Evolutionary conservation across 2,113 vertebrate genomes (phyloP).

Genomic region (Brienomyrus longianalis): DNA sequence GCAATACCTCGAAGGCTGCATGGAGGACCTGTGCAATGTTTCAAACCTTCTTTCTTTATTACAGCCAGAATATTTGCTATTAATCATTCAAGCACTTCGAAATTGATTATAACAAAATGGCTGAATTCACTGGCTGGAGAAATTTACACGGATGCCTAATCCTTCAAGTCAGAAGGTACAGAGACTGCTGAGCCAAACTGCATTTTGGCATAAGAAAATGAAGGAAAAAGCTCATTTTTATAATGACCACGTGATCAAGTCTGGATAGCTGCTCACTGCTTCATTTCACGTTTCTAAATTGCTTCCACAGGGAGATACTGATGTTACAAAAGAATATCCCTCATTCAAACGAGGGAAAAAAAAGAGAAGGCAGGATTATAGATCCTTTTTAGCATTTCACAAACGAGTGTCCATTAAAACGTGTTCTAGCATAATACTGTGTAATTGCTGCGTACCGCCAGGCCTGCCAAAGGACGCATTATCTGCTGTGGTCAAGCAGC

Average conservation of each 20-base stretch:
- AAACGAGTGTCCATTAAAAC: neutral
- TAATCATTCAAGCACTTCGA: constrained; percentile 8
- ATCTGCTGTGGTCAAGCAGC: neutral
- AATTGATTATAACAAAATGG: constrained; percentile 12
- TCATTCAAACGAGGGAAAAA: neutral
- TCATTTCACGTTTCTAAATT: constrained; percentile 2
- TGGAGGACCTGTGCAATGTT: neutral
- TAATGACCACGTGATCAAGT: constrained; percentile 11
- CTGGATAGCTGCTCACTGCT: neutral
- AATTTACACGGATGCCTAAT: neutral
- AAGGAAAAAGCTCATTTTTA: neutral
- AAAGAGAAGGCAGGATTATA: neutral
- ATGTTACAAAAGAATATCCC: neutral
- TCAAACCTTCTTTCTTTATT: neutral
- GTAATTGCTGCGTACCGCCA: neutral
- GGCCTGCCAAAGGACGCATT: neutral
- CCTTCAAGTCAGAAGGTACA: neutral
- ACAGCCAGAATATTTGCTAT: neutral
- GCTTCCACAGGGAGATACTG: neutral
- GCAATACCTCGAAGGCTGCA: neutral
- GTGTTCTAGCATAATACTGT: neutral
- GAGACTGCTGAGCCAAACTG: neutral
- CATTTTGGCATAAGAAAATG: neutral
- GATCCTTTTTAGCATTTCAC: neutral
- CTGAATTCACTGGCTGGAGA: neutral